Evolutionary conservation across 2,113 vertebrate species (phyloP).

Genomic region (Glareola pratincola): DNA sequence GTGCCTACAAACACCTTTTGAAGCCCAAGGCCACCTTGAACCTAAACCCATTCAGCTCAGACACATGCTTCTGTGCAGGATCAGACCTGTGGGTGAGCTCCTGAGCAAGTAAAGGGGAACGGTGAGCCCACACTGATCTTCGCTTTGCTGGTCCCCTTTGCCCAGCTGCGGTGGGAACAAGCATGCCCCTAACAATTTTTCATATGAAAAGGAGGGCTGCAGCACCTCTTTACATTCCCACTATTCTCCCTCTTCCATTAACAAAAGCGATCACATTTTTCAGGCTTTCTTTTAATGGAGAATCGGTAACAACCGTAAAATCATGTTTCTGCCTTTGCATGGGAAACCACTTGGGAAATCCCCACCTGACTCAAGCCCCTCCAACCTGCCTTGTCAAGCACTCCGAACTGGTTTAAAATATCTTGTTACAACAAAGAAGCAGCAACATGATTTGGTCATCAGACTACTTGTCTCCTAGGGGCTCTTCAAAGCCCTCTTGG

Average conservation of each 20-base stretch:
- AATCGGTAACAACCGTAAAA: not conserved
- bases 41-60: not conserved
- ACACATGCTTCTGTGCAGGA: accelerated
- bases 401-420: not conserved
- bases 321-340: not conserved
- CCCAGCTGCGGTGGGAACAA: not conserved
- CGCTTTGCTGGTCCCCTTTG: not conserved
- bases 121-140: not conserved
- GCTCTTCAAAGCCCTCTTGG: not conserved
- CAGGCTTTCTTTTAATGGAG: not conserved
- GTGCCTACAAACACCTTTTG: not conserved
- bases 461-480: not conserved
- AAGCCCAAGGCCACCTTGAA: not conserved
- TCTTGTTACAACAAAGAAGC: not conserved
- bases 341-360: not conserved
- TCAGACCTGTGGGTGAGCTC: not conserved
- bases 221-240: not conserved
- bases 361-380: not conserved
- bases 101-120: not conserved
- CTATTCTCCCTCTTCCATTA: not conserved
- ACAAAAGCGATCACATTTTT: accelerated
- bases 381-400: not conserved
- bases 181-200: not conserved
- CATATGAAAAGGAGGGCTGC: not conserved
- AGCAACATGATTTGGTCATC: not conserved